phyloP scores from a whole-genome alignment of 2,888 invertebrate species.

The Eilema depressum region DNA sequence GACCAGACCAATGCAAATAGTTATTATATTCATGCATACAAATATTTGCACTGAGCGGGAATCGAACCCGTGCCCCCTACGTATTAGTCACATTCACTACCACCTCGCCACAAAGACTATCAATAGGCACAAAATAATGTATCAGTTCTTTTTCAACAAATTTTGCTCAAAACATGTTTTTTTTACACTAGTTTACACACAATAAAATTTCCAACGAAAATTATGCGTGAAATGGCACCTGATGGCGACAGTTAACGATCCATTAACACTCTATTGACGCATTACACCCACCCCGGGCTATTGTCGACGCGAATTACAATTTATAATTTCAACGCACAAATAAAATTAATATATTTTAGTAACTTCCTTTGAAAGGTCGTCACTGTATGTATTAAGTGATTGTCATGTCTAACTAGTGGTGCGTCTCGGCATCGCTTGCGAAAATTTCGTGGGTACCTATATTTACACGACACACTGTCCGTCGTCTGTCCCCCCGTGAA shows the following conservation, averaged over 20 bases:
- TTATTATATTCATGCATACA: no score
- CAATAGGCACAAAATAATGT: no score
- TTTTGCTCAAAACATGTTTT: background rate
- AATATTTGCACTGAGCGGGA: no score
- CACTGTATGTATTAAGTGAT: background rate
- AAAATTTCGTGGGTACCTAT: no score
- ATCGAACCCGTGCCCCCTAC: no score
- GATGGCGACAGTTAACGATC: background rate
- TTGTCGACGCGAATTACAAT: slow-evolving; percentile 13
- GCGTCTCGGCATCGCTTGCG: background rate
- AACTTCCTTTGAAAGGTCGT: background rate
- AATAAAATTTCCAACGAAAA: background rate
- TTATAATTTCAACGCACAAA: slow-evolving; percentile 11
- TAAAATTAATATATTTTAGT: slow-evolving; percentile 12
- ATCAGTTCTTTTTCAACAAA: background rate
- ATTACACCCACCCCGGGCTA: background rate
- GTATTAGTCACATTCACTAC: no score
- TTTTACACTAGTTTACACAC: background rate
- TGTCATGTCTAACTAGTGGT: background rate
- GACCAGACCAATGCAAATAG: no score
- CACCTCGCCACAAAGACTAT: no score
- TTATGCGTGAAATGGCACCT: background rate
- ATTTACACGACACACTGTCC: no score
- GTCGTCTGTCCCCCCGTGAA: no score
- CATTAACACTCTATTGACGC: background rate